phyloP scores from a whole-genome alignment of 2,113 vertebrate genomes.

The Trichomycterus rosablanca region DNA sequence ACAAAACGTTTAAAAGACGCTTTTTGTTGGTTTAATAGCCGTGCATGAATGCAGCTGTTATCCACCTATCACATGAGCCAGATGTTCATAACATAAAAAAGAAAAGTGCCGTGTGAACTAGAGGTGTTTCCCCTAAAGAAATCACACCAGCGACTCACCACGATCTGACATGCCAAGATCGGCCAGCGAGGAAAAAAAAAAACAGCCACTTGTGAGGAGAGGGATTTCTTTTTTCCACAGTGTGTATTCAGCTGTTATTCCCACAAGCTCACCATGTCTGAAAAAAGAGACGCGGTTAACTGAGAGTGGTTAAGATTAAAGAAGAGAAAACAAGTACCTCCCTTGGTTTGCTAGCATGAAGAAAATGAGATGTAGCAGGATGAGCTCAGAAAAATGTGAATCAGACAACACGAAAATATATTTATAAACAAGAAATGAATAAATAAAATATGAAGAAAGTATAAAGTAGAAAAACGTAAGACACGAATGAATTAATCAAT shows the following conservation, averaged over 20 bases:
- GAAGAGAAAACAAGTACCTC: not conserved
- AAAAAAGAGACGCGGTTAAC: not conserved
- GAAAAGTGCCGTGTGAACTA: slow-evolving; percentile 36
- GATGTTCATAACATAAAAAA: slow-evolving; percentile 16
- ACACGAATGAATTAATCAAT: too few species aligned
- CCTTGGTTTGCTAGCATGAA: not conserved
- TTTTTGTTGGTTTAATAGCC: slow-evolving; percentile 25
- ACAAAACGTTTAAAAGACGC: slow-evolving; percentile 2
- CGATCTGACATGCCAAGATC: slow-evolving; percentile 31
- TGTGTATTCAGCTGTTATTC: slow-evolving; percentile 22
- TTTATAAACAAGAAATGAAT: too few species aligned
- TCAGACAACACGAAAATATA: not conserved
- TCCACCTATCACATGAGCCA: slow-evolving; percentile 17
- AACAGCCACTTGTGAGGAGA: slow-evolving; percentile 9
- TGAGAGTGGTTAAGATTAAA: not conserved
- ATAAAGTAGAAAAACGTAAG: too few species aligned
- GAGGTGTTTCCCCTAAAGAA: slow-evolving; percentile 51
- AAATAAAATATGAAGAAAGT: too few species aligned
- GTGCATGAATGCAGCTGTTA: slow-evolving; percentile 26
- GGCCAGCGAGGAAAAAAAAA: slow-evolving; percentile 6
- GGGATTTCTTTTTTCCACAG: not conserved
- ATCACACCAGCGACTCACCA: slow-evolving; percentile 47
- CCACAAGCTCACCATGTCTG: not conserved
- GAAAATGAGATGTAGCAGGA: not conserved
- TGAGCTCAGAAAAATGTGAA: not conserved